Evolutionary conservation across 2,797 vertebrate genomes (phyloP).

Genomic region (Cynodonichthys magdalenae): DNA sequence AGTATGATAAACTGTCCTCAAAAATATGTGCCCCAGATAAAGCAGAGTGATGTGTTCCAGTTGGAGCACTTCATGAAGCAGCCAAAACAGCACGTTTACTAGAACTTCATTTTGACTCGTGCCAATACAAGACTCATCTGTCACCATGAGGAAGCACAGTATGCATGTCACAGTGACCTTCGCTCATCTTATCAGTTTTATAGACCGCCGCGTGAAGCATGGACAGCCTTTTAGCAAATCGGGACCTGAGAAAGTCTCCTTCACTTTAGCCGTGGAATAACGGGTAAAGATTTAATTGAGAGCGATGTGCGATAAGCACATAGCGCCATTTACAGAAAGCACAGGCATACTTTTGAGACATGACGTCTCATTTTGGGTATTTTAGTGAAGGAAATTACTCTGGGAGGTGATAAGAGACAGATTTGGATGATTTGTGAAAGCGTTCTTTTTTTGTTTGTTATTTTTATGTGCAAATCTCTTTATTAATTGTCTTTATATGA

Average conservation of each 20-base stretch:
- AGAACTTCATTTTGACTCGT: constrained; percentile 45
- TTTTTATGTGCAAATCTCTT: not conserved
- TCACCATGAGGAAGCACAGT: not conserved
- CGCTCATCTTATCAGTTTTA: constrained; percentile 23
- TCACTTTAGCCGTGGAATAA: constrained; percentile 9
- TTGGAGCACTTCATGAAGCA: constrained; percentile 17
- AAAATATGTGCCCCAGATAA: constrained; percentile 40
- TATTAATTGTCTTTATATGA: no score
- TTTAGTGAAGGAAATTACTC: constrained; percentile 64
- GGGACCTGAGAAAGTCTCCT: constrained; percentile 3
- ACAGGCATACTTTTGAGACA: constrained; percentile 42
- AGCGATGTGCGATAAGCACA: constrained; percentile 57
- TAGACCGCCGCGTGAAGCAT: not conserved
- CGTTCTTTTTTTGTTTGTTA: constrained; percentile 9
- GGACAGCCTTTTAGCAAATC: not conserved
- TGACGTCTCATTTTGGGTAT: constrained; percentile 44
- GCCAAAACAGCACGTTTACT: constrained; percentile 43
- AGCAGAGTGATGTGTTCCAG: constrained; percentile 26
- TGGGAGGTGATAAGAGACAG: constrained; percentile 66
- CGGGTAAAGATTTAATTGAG: constrained; percentile 9
- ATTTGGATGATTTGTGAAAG: constrained; percentile 52
- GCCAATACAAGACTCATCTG: constrained; percentile 28
- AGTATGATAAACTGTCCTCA: constrained; percentile 49
- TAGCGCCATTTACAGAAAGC: constrained; percentile 48
- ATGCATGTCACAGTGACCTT: constrained; percentile 21